Evolutionary conservation across 2,113 vertebrate species (phyloP).

Genomic region (Hemibagrus wyckioides): DNA sequence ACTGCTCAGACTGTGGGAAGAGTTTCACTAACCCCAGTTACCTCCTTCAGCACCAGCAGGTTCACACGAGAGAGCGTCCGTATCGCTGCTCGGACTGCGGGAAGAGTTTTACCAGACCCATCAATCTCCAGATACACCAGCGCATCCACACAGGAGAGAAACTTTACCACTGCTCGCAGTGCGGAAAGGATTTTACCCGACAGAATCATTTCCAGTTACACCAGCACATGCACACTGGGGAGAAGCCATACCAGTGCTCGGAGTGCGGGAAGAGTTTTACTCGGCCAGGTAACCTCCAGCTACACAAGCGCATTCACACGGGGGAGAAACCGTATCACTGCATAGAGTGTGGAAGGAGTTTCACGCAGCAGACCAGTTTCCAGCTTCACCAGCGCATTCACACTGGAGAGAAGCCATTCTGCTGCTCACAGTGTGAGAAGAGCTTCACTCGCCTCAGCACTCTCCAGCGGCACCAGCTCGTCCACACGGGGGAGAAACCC

Average conservation of each 20-base stretch:
- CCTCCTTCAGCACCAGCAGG: background rate
- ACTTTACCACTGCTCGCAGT: conserved; percentile 8
- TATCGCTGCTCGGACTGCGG: conserved; percentile 1
- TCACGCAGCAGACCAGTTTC: conserved; percentile 12
- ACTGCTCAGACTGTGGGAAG: conserved; percentile 12
- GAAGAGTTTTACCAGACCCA: background rate
- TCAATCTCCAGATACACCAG: conserved; percentile 4
- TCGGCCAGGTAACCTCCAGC: background rate
- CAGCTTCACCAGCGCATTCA: conserved; percentile 22
- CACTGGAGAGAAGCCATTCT: background rate
- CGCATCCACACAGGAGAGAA: conserved; percentile 15
- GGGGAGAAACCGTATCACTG: conserved; percentile 14
- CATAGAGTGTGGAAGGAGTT: background rate
- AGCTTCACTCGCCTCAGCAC: conserved; percentile 5
- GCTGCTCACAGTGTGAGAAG: conserved; percentile 7
- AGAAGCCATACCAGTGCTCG: background rate
- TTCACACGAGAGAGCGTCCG: background rate
- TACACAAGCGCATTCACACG: conserved; percentile 15
- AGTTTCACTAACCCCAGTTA: background rate
- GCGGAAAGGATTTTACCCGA: conserved; percentile 3
- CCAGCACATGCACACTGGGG: conserved; percentile 14
- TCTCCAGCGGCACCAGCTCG: conserved; percentile 12
- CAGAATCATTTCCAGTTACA: conserved; percentile 3
- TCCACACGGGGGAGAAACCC: conserved; percentile 9
- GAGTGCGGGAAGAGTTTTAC: conserved; percentile 20